phyloP scores from a whole-genome alignment of 2,113 vertebrate genomes.

The Gnathonemus longibarbis region DNA sequence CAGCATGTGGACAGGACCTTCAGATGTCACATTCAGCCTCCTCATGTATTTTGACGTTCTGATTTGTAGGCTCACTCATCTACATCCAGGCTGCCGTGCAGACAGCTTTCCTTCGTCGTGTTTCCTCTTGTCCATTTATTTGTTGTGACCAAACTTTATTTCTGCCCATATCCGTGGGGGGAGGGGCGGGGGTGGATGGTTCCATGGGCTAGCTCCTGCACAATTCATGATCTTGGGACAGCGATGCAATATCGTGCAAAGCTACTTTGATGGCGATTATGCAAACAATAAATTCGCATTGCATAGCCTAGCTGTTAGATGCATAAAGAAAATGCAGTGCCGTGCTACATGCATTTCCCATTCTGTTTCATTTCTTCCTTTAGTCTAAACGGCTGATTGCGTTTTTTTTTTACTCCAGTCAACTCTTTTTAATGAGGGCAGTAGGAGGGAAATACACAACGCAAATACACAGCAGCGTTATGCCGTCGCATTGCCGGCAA shows the following conservation, averaged over 20 bases:
- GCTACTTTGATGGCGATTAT: neutral
- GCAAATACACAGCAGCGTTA: neutral
- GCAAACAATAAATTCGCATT: neutral
- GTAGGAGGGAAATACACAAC: neutral
- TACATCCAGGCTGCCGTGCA: slow-evolving; percentile 47
- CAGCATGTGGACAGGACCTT: slow-evolving; percentile 19
- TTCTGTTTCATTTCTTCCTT: neutral
- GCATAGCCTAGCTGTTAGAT: neutral
- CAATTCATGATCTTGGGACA: neutral
- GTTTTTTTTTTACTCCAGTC: neutral
- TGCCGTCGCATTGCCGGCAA: neutral
- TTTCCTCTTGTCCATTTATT: slow-evolving; percentile 33
- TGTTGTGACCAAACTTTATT: neutral
- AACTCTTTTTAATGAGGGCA: neutral
- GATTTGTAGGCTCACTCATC: slow-evolving; percentile 37
- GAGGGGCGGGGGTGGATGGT: too few relatives aligned
- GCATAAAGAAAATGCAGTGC: neutral
- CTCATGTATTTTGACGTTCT: slow-evolving; percentile 22
- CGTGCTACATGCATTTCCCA: neutral
- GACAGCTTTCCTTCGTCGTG: slow-evolving; percentile 42
- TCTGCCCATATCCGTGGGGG: neutral
- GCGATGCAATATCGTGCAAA: neutral
- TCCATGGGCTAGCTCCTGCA: neutral
- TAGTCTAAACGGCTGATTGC: neutral
- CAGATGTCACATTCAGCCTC: slow-evolving; percentile 19